phyloP scores from a whole-genome alignment of 2,888 invertebrate genomes.

The Chorisops tibialis region DNA sequence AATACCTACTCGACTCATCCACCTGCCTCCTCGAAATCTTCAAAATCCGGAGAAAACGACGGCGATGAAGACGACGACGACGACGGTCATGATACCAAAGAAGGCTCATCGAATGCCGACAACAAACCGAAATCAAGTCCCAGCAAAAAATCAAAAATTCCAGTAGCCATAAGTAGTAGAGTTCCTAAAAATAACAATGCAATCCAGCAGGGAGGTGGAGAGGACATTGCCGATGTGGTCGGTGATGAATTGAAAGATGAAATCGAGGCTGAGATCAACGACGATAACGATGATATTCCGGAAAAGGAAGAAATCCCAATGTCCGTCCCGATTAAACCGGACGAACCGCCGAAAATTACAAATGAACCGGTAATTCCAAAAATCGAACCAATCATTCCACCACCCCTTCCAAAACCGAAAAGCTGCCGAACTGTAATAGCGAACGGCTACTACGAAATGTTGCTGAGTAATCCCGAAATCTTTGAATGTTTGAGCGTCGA shows the following conservation, averaged over 20 bases:
- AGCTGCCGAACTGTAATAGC: slow-evolving; percentile 65
- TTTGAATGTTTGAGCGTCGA: slow-evolving; percentile 76
- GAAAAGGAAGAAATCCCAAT: slow-evolving; percentile 20
- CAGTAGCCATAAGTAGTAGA: slow-evolving; percentile 44
- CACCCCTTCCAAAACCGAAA: slow-evolving; percentile 54
- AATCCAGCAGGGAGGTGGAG: slow-evolving; percentile 50
- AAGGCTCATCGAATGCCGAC: slow-evolving; percentile 14
- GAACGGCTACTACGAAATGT: slow-evolving; percentile 75
- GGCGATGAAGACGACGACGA: slow-evolving; percentile 36
- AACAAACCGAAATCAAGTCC: slow-evolving; percentile 43
- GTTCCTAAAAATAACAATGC: slow-evolving; percentile 30
- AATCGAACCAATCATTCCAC: slow-evolving; percentile 42
- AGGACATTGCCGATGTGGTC: slow-evolving; percentile 48
- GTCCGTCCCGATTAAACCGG: not conserved
- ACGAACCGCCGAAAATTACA: not conserved
- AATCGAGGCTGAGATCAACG: slow-evolving; percentile 48
- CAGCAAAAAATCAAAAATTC: slow-evolving; percentile 52
- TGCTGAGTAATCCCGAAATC: slow-evolving; percentile 75
- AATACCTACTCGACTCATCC: slow-evolving; percentile 50
- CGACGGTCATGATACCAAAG: slow-evolving; percentile 37
- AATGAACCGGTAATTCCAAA: slow-evolving; percentile 30
- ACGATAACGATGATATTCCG: slow-evolving; percentile 36
- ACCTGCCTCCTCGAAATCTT: slow-evolving; percentile 40
- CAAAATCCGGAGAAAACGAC: slow-evolving; percentile 33
- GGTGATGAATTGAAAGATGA: slow-evolving; percentile 48